Conservation (phyloP, 2,797 vertebrate genomes). For the Xiphorhynchus erythropygius region DNA sequence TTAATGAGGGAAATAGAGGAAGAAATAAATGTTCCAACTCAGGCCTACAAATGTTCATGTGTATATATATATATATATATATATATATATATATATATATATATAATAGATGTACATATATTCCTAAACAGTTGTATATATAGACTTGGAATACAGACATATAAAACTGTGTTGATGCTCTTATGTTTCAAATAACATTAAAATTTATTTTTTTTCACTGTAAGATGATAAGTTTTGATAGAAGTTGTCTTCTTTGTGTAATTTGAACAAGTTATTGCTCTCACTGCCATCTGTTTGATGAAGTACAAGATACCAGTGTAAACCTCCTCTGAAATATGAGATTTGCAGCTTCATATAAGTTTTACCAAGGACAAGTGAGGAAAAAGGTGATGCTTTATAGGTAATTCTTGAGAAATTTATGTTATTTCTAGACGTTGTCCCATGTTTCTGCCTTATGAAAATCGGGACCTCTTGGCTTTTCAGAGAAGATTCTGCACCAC, state of each 20-base stretch:
- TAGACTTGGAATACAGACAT: neutral
- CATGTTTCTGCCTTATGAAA: neutral
- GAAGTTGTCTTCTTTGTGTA: neutral
- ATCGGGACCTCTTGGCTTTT: neutral
- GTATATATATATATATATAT: neutral
- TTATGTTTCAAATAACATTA: neutral
- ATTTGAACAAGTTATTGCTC: neutral
- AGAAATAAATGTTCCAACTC: neutral
- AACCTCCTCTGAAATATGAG: neutral
- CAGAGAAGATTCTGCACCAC: neutral
- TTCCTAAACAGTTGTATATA: neutral
- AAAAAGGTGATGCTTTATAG: neutral
- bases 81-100: no score
- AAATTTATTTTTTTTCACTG: neutral
- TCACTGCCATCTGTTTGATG: neutral
- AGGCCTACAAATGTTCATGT: neutral
- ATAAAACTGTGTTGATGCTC: neutral
- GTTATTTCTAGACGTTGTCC: neutral
- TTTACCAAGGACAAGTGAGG: neutral
- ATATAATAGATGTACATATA: neutral
- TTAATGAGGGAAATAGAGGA: neutral
- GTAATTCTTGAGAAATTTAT: neutral
- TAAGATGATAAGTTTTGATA: neutral
- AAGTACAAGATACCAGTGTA: neutral
- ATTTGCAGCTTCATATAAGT: neutral